Percentiles rank a stretch among this genome's conserved stretches.
Conservation (phyloP, 2,888 invertebrate species). For the Dolichomitus sp. region DNA sequence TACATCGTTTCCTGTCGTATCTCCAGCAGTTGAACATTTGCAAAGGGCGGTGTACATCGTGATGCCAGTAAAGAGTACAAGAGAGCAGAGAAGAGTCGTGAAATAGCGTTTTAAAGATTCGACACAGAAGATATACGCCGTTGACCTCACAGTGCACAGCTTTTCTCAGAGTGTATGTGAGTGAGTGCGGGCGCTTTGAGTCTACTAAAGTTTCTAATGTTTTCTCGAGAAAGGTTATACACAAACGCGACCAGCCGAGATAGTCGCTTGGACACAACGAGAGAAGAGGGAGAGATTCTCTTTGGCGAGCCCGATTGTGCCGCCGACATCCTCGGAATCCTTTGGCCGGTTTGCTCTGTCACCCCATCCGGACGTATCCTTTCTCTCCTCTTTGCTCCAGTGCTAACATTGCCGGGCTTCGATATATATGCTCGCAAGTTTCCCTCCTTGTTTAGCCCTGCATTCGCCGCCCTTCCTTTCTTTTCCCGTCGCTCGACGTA, state of each 20-base stretch:
- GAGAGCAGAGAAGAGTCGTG: conserved; percentile 14
- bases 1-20: conserved; percentile 44
- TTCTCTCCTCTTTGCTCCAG: conserved; percentile 20
- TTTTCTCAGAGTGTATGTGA: conserved; percentile 6
- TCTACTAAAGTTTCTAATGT: conserved; percentile 32
- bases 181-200: conserved; percentile 11
- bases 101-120: conserved; percentile 43
- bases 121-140: conserved; percentile 1
- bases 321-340: conserved; percentile 66
- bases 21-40: conserved; percentile 34
- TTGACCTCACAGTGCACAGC: conserved; percentile 15
- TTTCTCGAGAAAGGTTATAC: conserved; percentile 18
- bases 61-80: conserved; percentile 10
- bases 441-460: conserved; percentile 18
- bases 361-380: conserved; percentile 63
- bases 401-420: conserved; percentile 33
- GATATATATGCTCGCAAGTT: not conserved
- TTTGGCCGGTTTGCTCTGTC: conserved; percentile 62
- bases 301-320: conserved; percentile 62
- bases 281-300: conserved; percentile 35
- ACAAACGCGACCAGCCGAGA: conserved; percentile 8
- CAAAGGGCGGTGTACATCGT: conserved; percentile 17
- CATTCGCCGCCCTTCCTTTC: conserved; percentile 27
- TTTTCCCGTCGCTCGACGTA: conserved; percentile 68
- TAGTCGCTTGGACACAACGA: not conserved